phyloP scores from a whole-genome alignment of 2,797 vertebrate species.

The Anas acuta region DNA sequence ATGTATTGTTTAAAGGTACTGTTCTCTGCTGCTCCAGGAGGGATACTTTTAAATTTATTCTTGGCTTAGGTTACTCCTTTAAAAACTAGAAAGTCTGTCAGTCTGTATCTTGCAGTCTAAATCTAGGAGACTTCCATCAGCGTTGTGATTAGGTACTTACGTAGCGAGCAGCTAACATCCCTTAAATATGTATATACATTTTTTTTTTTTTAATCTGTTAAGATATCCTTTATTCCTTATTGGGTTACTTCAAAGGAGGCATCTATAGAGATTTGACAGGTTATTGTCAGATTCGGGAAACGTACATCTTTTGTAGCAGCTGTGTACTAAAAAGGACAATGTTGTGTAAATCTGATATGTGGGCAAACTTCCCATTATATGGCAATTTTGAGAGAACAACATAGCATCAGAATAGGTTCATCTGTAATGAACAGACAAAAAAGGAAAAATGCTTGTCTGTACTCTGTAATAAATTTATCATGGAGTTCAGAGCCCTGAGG shows the following conservation, averaged over 20 bases:
- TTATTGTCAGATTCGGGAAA: not conserved
- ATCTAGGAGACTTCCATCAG: not conserved
- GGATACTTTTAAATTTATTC: not conserved
- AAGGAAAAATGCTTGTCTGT: not conserved
- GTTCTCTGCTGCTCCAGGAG: not conserved
- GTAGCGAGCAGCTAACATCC: not conserved
- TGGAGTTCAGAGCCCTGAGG: not conserved
- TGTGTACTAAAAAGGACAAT: not conserved
- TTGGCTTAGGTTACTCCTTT: not conserved
- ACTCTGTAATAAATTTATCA: not conserved
- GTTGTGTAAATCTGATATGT: not conserved
- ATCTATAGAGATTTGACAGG: not conserved
- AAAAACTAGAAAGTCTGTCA: not conserved
- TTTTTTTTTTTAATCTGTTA: not conserved
- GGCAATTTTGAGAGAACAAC: not conserved
- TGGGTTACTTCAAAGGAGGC: not conserved
- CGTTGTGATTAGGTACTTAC: not conserved
- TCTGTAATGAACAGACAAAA: not conserved
- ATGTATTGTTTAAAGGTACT: not conserved
- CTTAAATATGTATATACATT: not conserved
- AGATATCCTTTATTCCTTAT: not conserved
- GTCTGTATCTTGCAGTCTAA: not conserved
- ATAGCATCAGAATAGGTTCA: not conserved
- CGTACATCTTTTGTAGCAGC: not conserved
- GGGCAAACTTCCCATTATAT: not conserved